Evolutionary conservation across 35 echinoderm and acorn worm species (phyloP).

Genomic region (Lytechinus pictus): DNA sequence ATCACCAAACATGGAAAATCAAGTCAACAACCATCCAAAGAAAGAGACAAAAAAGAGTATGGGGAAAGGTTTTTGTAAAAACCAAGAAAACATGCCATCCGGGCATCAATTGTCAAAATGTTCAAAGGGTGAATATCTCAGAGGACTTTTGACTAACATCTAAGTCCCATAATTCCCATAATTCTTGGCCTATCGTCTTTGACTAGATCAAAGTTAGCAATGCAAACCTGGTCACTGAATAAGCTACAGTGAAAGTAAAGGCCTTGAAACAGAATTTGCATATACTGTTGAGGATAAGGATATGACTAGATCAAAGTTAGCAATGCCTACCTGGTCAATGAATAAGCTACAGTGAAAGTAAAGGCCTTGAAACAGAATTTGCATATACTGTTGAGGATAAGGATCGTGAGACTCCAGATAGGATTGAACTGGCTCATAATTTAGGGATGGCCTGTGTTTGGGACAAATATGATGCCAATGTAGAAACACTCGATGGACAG

Average conservation of each 20-base stretch:
- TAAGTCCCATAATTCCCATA: too few relatives aligned
- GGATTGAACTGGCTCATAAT: constrained; percentile 37
- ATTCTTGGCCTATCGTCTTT: constrained; percentile 81
- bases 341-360: constrained; percentile 75
- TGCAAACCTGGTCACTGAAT: constrained; percentile 73
- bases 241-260: constrained; percentile 79
- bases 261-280: constrained; percentile 81
- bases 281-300: constrained; percentile 60
- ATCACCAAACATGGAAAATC: too few relatives aligned
- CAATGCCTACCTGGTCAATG: constrained; percentile 77
- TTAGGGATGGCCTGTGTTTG: constrained; percentile 66
- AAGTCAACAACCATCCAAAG: too few relatives aligned
- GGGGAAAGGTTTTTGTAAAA: too few relatives aligned
- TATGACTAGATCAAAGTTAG: too few relatives aligned
- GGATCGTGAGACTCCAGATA: constrained; percentile 59
- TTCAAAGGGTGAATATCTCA: too few relatives aligned
- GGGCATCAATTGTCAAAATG: too few relatives aligned
- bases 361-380: constrained; percentile 84
- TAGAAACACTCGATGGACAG: constrained; percentile 86
- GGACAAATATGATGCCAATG: constrained; percentile 77
- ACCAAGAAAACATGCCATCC: too few relatives aligned
- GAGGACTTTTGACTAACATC: too few relatives aligned
- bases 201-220: constrained; percentile 41
- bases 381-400: constrained; percentile 67
- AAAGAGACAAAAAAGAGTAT: too few relatives aligned